Base-by-base conservation (phyloP, 1,140 invertebrate species). In the Tachypleus tridentatus region DNA sequence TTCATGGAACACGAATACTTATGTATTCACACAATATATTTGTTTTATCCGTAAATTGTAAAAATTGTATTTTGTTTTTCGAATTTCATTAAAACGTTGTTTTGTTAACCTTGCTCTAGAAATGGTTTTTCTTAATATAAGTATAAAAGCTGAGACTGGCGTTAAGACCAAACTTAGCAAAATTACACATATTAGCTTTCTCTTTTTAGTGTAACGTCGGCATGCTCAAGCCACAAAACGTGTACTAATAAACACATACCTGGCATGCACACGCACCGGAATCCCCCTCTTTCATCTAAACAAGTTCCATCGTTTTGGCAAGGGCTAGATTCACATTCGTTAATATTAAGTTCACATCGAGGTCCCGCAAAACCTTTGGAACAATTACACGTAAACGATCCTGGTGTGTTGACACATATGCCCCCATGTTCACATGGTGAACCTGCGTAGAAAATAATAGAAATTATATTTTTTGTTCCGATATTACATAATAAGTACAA, bases 191-290 rank as follows among this genome's bases (percentile, higher is more conserved):
- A 29, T 29, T 29, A 29, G 29, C 29, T 29, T 29, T 29, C 29
- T 29, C 29, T 29, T 29, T 29, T 29, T 29, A 29, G 0, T 29
- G 29, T 29, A 29, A 29, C 29, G 29, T 29, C 29, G 29, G 29
- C 2, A 29, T 29, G 29, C 29, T 29, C 29, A 29, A 29, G 29
- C 29, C 29, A 29, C 29, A 29, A 9, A 9, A 62, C 50, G 7
- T 49, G 61, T 73, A 74, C 51, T 59, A 57, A 58, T 60, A 72
- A 29, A 53, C 29, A 76, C 84, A 85, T 83, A 95, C 93, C 93
- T 76, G 93, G 92, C 93, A 97, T 97, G 76, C 94, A 98, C 72
- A 95, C 90, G 73, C 92, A 96, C 70, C 91, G 80, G 79, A 93
- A 95, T 4, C 89, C 93, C 4, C 92, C 92, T n/a, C 91, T 88